Conservation (phyloP, 2,888 invertebrate genomes). For the Rhogogaster chlorosoma region DNA sequence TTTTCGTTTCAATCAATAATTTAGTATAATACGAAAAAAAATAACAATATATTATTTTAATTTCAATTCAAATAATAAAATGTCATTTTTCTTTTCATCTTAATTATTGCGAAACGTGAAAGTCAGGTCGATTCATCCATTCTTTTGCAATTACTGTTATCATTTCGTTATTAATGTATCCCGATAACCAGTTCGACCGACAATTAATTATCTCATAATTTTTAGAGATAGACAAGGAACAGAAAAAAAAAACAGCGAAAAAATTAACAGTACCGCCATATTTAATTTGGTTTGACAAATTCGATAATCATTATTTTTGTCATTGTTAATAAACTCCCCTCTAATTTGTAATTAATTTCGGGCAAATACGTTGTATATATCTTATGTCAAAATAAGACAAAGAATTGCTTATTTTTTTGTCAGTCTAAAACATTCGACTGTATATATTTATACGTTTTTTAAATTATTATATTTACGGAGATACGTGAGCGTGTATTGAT, state of each 20-base stretch:
- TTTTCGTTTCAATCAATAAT: neutral
- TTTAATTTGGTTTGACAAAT: slow-evolving; percentile 1
- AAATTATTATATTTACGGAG: neutral
- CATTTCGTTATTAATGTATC: neutral
- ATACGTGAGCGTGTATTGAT: neutral
- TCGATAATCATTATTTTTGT: slow-evolving; percentile 20
- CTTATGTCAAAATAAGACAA: neutral
- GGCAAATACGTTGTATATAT: neutral
- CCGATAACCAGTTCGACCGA: neutral
- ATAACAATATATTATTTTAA: neutral
- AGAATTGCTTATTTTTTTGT: neutral
- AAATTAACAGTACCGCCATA: slow-evolving; percentile 13
- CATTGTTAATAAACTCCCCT: neutral
- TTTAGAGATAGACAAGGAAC: neutral
- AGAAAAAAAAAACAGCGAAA: neutral
- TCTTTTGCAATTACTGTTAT: neutral
- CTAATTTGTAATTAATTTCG: neutral
- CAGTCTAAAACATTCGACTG: neutral
- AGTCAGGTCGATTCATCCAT: neutral
- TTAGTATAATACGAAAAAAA: neutral
- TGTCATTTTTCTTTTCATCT: neutral
- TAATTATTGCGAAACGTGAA: neutral
- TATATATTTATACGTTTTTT: neutral
- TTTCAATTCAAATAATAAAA: neutral
- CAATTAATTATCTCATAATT: neutral